phyloP scores from a whole-genome alignment of 2,113 vertebrate genomes.

The Vulpes vulpes region DNA sequence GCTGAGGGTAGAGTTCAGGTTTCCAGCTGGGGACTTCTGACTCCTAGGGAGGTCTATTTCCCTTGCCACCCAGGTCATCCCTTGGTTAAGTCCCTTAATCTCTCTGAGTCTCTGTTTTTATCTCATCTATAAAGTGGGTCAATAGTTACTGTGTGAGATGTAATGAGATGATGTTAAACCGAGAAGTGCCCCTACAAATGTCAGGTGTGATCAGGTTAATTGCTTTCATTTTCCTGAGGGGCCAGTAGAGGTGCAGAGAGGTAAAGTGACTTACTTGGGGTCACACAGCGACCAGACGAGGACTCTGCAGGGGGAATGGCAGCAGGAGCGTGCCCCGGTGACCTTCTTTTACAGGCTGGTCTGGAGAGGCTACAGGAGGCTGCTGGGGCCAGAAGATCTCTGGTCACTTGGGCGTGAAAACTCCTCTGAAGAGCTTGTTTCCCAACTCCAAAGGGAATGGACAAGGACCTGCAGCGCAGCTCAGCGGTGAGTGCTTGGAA shows the following conservation, averaged over 20 bases:
- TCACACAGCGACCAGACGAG: neutral
- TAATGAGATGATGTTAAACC: neutral
- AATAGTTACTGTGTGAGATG: neutral
- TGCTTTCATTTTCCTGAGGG: neutral
- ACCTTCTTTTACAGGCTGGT: constrained; percentile 88
- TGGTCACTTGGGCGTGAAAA: constrained; percentile 94
- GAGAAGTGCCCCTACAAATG: neutral
- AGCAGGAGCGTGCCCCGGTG: neutral
- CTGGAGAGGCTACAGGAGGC: constrained; percentile 91
- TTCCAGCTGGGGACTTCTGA: neutral
- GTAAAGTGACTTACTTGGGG: neutral
- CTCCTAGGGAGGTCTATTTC: neutral
- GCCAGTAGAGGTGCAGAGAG: neutral
- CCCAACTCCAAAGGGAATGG: constrained; percentile 92
- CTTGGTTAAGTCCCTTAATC: neutral
- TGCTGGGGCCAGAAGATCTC: constrained; percentile 90
- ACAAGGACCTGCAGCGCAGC: constrained; percentile 50
- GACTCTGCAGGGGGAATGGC: neutral
- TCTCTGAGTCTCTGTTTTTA: neutral
- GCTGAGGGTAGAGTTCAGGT: neutral
- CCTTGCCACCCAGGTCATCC: rapidly evolving
- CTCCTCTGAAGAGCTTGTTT: constrained; percentile 92
- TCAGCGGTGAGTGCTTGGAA: constrained; percentile 79
- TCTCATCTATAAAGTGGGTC: neutral
- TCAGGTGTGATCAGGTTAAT: too few species aligned